Evolutionary conservation across 2,888 invertebrate species (phyloP).

Genomic region (Apamea monoglypha): DNA sequence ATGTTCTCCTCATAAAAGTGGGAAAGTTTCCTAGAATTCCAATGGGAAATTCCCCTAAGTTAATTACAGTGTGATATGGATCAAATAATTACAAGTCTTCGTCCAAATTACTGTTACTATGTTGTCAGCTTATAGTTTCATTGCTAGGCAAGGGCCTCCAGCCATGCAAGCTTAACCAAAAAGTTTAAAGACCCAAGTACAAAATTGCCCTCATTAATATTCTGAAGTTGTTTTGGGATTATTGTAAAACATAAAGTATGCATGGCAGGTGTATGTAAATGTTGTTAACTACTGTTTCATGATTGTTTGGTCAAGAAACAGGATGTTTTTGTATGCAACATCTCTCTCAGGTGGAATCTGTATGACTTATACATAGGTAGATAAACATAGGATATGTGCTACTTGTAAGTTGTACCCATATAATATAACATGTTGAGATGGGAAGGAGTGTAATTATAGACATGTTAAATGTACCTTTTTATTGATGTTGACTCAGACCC

Average conservation of each 20-base stretch:
- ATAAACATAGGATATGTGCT: not conserved
- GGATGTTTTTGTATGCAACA: slow-evolving; percentile 18
- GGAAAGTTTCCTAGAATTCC: not conserved
- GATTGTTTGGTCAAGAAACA: slow-evolving; percentile 23
- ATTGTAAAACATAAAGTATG: slow-evolving; percentile 49
- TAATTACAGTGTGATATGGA: slow-evolving; percentile 45
- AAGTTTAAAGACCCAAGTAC: slow-evolving; percentile 9
- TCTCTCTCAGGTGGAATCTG: slow-evolving; percentile 15
- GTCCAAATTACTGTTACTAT: slow-evolving; percentile 25
- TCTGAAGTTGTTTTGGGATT: slow-evolving; percentile 49
- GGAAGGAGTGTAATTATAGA: not conserved
- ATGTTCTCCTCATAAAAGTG: not conserved
- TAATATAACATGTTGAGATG: not conserved
- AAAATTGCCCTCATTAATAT: slow-evolving; percentile 53
- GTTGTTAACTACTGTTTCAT: slow-evolving; percentile 26
- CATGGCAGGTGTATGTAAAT: slow-evolving; percentile 60
- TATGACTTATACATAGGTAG: not conserved
- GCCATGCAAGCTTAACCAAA: not conserved
- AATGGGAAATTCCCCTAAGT: slow-evolving; percentile 46
- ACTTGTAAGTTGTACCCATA: not conserved
- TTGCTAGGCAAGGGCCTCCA: slow-evolving; percentile 1
- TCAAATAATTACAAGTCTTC: slow-evolving; percentile 51
- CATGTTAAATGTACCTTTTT: not conserved
- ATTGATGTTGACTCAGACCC: not conserved
- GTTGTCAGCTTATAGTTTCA: slow-evolving; percentile 10